phyloP scores from a whole-genome alignment of 1,140 invertebrate species.

The Drepana arcuata region DNA sequence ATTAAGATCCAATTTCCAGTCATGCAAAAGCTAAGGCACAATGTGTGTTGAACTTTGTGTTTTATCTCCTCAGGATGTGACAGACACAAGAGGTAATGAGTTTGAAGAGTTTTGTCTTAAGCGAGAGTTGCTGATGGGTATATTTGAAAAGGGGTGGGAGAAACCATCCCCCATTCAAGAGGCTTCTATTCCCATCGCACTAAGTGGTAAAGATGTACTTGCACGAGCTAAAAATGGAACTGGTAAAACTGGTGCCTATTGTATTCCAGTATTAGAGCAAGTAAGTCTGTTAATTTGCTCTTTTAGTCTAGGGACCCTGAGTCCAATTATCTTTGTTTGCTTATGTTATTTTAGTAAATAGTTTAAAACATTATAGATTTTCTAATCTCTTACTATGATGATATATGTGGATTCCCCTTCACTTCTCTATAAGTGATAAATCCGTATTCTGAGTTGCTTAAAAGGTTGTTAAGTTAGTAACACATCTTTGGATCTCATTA shows the following conservation, averaged over 20 bases:
- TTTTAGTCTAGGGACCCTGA: too few species aligned
- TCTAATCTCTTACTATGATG: too few species aligned
- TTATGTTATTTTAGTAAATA: too few species aligned
- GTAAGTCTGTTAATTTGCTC: too few species aligned
- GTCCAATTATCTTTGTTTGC: too few species aligned
- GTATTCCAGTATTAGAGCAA: conserved; percentile 97
- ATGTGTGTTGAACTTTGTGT: too few species aligned
- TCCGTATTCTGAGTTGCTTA: conserved; percentile 33
- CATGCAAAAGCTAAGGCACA: too few species aligned
- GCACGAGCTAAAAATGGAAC: conserved; percentile 99
- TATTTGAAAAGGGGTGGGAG: conserved; percentile 99
- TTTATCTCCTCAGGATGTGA: conserved; percentile 88
- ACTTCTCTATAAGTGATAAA: conserved; percentile 64
- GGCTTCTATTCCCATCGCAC: conserved; percentile 97
- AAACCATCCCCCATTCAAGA: conserved; percentile 99
- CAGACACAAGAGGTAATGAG: conserved; percentile 98
- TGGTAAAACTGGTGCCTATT: conserved; percentile 99
- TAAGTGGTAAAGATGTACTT: conserved; percentile 97
- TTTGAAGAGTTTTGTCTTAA: conserved; percentile 99
- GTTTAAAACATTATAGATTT: too few species aligned
- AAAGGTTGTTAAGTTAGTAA: too few species aligned
- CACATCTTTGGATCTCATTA: too few species aligned
- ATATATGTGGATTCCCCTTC: conserved; percentile 69
- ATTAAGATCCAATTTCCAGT: too few species aligned
- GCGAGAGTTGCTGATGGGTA: conserved; percentile 98